These are phyloP conservation scores for Amblyteles armatorius DNA, from an alignment of 2,888 invertebrate species.

Conservation along the genomic window DNA sequence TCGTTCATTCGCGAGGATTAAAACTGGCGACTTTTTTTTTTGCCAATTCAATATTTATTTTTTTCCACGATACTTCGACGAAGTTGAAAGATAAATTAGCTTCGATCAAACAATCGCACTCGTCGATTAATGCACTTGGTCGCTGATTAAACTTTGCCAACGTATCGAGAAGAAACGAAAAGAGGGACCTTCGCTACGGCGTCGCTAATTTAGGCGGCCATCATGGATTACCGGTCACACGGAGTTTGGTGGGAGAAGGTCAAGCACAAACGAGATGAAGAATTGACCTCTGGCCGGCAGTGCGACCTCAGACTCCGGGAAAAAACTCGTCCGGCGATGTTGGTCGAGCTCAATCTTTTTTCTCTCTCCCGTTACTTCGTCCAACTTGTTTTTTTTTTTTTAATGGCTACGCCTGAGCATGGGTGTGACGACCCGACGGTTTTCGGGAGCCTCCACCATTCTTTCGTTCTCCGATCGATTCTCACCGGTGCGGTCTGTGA, in stretches of 20 bases:
- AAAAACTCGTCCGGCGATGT: conserved; percentile 1
- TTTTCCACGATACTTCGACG: neutral
- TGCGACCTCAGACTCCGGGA: conserved; percentile 31
- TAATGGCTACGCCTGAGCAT: neutral
- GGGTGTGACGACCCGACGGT: conserved; percentile 29
- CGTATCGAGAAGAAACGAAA: neutral
- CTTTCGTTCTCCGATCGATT: conserved; percentile 28
- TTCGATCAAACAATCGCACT: neutral
- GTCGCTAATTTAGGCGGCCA: conserved; percentile 13
- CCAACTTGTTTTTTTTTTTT: conserved; percentile 10
- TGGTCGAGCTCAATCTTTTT: conserved; percentile 2
- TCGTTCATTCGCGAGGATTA: neutral
- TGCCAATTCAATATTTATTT: neutral
- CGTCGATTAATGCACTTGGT: neutral
- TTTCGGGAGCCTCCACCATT: conserved; percentile 32
- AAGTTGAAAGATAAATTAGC: neutral
- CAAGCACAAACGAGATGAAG: conserved; percentile 28
- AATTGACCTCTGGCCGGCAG: conserved; percentile 42
- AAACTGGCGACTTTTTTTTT: neutral
- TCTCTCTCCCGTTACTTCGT: conserved; percentile 10
- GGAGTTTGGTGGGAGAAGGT: conserved; percentile 40
- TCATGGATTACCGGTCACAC: neutral
- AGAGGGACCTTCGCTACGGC: neutral
- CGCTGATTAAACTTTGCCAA: neutral
- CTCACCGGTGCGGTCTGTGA: neutral